phyloP scores from a whole-genome alignment of 2,888 invertebrate genomes.

The Noctua pronuba region DNA sequence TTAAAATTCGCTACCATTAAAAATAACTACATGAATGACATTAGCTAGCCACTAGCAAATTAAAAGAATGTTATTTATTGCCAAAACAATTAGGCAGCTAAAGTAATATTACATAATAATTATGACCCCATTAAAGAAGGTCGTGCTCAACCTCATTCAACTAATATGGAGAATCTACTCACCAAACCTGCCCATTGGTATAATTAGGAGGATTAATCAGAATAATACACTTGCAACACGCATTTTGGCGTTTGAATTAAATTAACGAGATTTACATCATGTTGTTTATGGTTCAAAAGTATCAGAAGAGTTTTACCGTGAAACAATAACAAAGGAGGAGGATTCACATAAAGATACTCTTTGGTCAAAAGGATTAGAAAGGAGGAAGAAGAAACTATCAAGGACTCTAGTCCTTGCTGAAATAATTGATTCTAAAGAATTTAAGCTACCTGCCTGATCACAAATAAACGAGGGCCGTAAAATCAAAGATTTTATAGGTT shows the following conservation, averaged over 20 bases:
- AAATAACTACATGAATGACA: constrained; percentile 19
- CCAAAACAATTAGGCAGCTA: constrained; percentile 5
- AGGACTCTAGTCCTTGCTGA: no score
- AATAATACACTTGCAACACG: constrained; percentile 41
- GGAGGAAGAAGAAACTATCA: no score
- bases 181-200: constrained; percentile 33
- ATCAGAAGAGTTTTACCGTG: background rate
- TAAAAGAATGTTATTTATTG: constrained; percentile 15
- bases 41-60: constrained; percentile 18
- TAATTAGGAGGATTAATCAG: constrained; percentile 39
- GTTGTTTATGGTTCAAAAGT: constrained; percentile 15
- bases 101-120: constrained; percentile 7
- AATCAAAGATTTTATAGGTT: constrained; percentile 2
- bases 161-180: constrained; percentile 28
- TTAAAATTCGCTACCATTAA: constrained; percentile 12
- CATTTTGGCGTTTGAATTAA: constrained; percentile 25
- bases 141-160: constrained; percentile 19
- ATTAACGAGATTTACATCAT: constrained; percentile 24
- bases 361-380: background rate
- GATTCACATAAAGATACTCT: background rate
- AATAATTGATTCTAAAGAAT: no score
- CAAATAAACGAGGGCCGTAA: constrained; percentile 13
- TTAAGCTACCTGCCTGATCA: background rate
- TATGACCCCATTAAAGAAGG: constrained; percentile 18
- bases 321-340: constrained; percentile 7